A percentile compares a stretch with the other conserved stretches of the same genome.
These are phyloP conservation scores for Lamprotornis superbus DNA, from an alignment of 2,113 vertebrate genomes.

Conservation along the genomic window DNA sequence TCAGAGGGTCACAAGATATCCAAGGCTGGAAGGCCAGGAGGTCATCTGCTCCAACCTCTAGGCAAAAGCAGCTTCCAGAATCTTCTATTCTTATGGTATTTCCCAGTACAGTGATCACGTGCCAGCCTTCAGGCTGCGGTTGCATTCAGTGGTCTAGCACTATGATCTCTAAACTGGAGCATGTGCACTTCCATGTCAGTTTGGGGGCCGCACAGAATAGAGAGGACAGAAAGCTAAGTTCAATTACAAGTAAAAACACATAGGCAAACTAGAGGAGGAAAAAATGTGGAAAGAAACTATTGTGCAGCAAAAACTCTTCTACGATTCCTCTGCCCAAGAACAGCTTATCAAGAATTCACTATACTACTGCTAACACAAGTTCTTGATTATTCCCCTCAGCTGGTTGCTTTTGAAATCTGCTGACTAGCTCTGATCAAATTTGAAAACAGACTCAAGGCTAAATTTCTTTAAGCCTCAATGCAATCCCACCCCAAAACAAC, in stretches of 20 bases:
- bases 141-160: not conserved
- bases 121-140: not conserved
- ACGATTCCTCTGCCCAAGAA: not conserved
- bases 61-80: not conserved
- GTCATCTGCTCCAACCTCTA: not conserved
- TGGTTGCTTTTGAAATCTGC: not conserved
- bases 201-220: not conserved
- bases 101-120: not conserved
- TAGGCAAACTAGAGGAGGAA: not conserved
- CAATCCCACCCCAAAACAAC: not conserved
- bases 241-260: not conserved
- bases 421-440: not conserved
- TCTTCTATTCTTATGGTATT: not conserved
- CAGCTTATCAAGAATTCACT: not conserved
- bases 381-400: not conserved
- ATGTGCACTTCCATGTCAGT: fast-evolving
- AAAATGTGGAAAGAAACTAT: not conserved
- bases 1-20: not conserved
- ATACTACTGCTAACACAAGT: not conserved
- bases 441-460: not conserved
- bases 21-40: not conserved
- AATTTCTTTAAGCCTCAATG: not conserved
- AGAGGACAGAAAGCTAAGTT: not conserved
- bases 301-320: not conserved
- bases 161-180: not conserved